A percentile compares a stretch with the other conserved stretches of the same genome.
These are phyloP conservation scores for Bombus difficillimus DNA, from an alignment of 1,140 invertebrate species.

Conservation along the genomic window DNA sequence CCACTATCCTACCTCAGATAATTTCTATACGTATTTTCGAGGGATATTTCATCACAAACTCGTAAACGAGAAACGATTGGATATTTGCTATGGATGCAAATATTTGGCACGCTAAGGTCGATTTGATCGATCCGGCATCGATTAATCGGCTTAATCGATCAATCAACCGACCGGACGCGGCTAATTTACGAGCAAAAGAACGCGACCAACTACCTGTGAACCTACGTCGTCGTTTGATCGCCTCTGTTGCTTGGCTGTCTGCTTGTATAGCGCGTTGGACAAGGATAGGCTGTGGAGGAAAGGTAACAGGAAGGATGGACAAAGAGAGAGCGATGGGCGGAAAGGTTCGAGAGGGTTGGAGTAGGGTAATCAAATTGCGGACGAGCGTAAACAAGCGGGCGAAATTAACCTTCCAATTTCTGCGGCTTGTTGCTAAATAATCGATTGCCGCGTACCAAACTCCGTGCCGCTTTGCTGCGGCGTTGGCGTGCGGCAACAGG, in stretches of 20 bases:
- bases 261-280: neutral
- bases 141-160: constrained; percentile 40
- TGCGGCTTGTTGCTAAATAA: constrained; percentile 80
- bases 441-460: constrained; percentile 76
- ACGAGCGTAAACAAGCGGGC: constrained; percentile 76
- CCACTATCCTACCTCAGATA: fast-evolving
- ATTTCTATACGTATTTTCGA: no score
- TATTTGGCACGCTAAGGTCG: neutral
- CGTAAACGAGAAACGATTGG: neutral
- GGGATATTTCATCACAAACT: neutral
- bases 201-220: constrained; percentile 19
- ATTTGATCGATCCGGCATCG: neutral
- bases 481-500: constrained; percentile 72
- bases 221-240: neutral
- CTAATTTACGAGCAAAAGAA: constrained; percentile 4
- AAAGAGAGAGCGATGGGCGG: neutral
- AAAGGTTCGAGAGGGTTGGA: constrained; percentile 23
- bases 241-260: neutral
- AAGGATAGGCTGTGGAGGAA: neutral
- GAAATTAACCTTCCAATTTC: constrained; percentile 80
- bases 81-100: neutral
- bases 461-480: constrained; percentile 58
- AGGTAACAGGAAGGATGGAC: neutral
- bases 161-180: neutral
- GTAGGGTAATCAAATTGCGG: constrained; percentile 73